Base-by-base conservation (phyloP, 2,797 vertebrate species). In the Pogonophryne albipinna region DNA sequence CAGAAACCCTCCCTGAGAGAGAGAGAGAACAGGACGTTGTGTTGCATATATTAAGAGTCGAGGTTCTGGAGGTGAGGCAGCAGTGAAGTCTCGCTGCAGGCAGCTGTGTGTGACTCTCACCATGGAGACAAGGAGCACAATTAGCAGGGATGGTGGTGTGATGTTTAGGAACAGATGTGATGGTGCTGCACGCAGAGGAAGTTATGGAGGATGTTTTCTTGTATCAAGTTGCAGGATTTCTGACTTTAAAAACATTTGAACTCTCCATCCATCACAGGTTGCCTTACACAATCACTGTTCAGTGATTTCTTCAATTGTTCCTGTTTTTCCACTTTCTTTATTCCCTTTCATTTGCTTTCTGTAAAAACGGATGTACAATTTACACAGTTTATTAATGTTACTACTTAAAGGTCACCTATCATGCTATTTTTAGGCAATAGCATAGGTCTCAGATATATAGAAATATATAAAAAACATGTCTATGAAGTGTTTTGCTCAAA, bases 101-200 rank as follows among this genome's bases (percentile, higher is more conserved):
- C 47, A 19, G 47, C 47, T 20, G 23, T 20, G 41, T 47, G 31
- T 57, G 65, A 53, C 80, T 17, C 15, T 71, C 61, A 49, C 57
- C 31, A 61, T 1, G 20, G 52, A 68, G 50, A 52, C 59, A 10
- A 45, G 45, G 31, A 74, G 61, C 50, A 58, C 45, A 71, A 45
- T 60, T 66, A 74, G 55, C 56, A 17, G 38, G 1, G 20, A 42
- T 56, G 46, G 16, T 38, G 16, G 59, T 59, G 71, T 57, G 78
- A 77, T 53, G 64, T 52, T 38, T 3, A 27, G 20, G 44, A 80
- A 53, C 73, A 78, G 66, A 71, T 78, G 61, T 55, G 78, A 57
- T 0, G 1, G 19, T n/a, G 52, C 59, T 58, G 49, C 19, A 8
- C 42, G 45, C 41, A 55, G 34, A 16, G 16, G 23, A 46, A 34